phyloP scores from a whole-genome alignment of 2,797 vertebrate species.

The Siniperca obscura region DNA sequence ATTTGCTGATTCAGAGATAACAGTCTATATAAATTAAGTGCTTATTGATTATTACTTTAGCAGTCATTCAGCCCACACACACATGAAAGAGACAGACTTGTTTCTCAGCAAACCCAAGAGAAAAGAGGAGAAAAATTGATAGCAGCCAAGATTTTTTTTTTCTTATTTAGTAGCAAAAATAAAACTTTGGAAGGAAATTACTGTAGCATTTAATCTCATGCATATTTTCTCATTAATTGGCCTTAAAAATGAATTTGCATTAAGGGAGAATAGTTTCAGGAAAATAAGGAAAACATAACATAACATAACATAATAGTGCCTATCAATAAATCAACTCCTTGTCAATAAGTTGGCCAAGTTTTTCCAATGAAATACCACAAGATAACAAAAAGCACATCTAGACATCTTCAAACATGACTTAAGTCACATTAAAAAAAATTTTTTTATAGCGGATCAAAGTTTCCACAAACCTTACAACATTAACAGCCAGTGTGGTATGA shows the following conservation, averaged over 20 bases:
- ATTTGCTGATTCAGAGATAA: constrained; percentile 45
- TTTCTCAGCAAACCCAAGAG: constrained; percentile 18
- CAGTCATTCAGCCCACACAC: constrained; percentile 33
- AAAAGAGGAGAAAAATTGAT: not conserved
- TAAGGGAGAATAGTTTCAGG: not conserved
- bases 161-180: not conserved
- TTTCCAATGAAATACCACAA: not conserved
- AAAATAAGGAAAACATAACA: not conserved
- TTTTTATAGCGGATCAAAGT: not conserved
- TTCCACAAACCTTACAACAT: constrained; percentile 24
- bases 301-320: not conserved
- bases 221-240: not conserved
- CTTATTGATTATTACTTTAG: constrained; percentile 40
- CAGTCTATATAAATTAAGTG: constrained; percentile 33
- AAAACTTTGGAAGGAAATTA: not conserved
- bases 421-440: not conserved
- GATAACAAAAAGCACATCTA: not conserved
- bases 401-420: not conserved
- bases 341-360: not conserved
- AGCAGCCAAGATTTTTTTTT: not conserved
- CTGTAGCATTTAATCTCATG: not conserved
- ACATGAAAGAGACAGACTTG: constrained; percentile 9
- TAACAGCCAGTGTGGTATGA: constrained; percentile 26
- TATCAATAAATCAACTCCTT: not conserved
- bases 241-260: not conserved